Percentiles rank a stretch among this genome's conserved stretches.
These are phyloP conservation scores for Eubasilissa splendida DNA, from an alignment of 2,888 invertebrate species.

Conservation along the genomic window DNA sequence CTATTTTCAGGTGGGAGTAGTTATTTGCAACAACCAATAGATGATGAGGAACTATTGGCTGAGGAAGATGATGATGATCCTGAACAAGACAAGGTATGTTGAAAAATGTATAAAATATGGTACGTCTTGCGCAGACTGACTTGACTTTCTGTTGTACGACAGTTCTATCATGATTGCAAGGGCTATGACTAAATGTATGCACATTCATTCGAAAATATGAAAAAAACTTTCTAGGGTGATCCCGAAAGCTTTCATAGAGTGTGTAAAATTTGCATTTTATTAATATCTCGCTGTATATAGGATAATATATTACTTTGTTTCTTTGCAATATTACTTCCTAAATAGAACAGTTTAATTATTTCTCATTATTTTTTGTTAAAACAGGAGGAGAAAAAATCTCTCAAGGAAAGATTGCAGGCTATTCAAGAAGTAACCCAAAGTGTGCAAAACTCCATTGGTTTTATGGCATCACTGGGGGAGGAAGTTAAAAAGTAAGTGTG, in stretches of 20 bases:
- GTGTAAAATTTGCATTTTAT: too few relatives aligned
- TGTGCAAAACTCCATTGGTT: slow-evolving; percentile 96
- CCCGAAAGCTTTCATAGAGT: too few relatives aligned
- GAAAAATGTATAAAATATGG: too few relatives aligned
- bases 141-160: too few relatives aligned
- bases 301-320: too few relatives aligned
- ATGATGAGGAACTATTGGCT: slow-evolving; percentile 78
- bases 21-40: slow-evolving; percentile 70
- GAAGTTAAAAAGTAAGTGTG: slow-evolving; percentile 90
- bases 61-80: slow-evolving; percentile 93
- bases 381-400: slow-evolving; percentile 95
- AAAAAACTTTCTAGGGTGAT: too few relatives aligned
- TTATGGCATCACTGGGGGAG: slow-evolving; percentile 94
- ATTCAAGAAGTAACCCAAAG: slow-evolving; percentile 98
- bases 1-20: slow-evolving; percentile 68
- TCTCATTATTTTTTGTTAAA: slow-evolving; percentile 45
- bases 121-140: too few relatives aligned
- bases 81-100: slow-evolving; percentile 85
- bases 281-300: too few relatives aligned
- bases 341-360: not conserved
- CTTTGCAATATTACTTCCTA: too few relatives aligned
- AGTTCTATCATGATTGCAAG: too few relatives aligned
- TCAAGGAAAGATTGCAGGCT: slow-evolving; percentile 93
- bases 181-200: too few relatives aligned
- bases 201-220: too few relatives aligned